Conservation (phyloP, 2,797 vertebrate species). For the Lycodopsis pacificus region DNA sequence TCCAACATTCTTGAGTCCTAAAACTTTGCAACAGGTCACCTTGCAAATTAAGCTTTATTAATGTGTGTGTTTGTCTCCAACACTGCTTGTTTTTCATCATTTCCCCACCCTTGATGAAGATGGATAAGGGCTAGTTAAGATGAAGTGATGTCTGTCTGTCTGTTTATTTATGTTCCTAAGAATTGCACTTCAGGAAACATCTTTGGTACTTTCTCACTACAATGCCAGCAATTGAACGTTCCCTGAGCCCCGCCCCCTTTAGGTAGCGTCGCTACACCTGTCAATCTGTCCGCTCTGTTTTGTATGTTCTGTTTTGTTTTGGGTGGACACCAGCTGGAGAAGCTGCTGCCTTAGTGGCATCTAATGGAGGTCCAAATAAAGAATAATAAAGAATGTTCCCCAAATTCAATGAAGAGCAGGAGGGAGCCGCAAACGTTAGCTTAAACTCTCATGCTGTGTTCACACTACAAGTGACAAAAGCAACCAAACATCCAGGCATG, state of each 20-base stretch:
- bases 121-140: too few relatives aligned
- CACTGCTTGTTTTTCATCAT: too few relatives aligned
- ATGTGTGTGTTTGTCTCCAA: too few relatives aligned
- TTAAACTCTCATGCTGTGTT: neutral
- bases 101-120: too few relatives aligned
- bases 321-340: too few relatives aligned
- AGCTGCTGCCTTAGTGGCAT: too few relatives aligned
- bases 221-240: neutral
- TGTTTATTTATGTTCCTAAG: neutral
- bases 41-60: neutral
- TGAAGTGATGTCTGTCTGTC: too few relatives aligned
- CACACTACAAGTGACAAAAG: too few relatives aligned
- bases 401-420: neutral
- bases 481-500: too few relatives aligned
- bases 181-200: neutral
- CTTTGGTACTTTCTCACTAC: neutral
- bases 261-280: neutral
- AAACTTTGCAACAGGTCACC: slow-evolving; percentile 17
- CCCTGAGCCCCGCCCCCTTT: neutral
- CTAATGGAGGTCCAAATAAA: neutral
- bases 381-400: neutral
- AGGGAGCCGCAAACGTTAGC: neutral
- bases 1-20: neutral
- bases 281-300: neutral
- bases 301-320: neutral